Percentiles rank a stretch among this genome's conserved stretches.
These are phyloP conservation scores for Spodoptera frugiperda DNA, from an alignment of 1,140 invertebrate species.

Conservation along the genomic window DNA sequence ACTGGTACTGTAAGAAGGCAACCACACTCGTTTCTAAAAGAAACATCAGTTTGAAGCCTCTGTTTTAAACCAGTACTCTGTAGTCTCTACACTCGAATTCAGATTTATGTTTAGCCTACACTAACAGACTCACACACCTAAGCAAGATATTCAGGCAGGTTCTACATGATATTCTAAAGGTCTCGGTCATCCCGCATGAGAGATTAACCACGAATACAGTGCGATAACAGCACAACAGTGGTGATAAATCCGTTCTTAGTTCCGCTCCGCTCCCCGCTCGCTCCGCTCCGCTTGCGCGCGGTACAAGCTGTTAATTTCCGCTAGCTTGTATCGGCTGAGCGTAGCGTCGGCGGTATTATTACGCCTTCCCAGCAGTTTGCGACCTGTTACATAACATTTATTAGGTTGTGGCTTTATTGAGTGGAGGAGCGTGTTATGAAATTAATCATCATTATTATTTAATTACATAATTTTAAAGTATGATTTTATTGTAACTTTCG, in stretches of 20 bases:
- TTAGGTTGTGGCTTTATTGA: conserved; percentile 26
- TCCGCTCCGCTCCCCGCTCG: conserved; percentile 52
- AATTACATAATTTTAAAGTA: too few species aligned
- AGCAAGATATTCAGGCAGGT: conserved; percentile 17
- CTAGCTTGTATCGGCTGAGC: conserved; percentile 73
- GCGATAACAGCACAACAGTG: conserved; percentile 46
- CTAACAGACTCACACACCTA: too few species aligned
- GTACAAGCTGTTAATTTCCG: conserved; percentile 82
- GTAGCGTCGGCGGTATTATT: conserved; percentile 71
- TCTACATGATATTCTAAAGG: conserved; percentile 24
- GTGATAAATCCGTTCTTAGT: conserved; percentile 60
- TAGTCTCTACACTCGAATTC: neutral
- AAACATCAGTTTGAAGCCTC: too few species aligned
- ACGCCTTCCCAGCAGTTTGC: conserved; percentile 72
- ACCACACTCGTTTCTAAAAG: too few species aligned
- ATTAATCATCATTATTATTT: neutral
- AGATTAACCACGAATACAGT: conserved; percentile 36
- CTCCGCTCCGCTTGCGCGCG: conserved; percentile 54
- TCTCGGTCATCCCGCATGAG: conserved; percentile 30
- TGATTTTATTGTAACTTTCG: too few species aligned
- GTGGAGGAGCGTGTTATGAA: conserved; percentile 18
- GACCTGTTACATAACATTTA: conserved; percentile 70
- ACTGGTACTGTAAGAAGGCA: too few species aligned
- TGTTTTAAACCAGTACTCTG: too few species aligned
- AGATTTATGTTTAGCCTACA: neutral